These are phyloP conservation scores for Mastomys coucha DNA, from an alignment of 2,113 vertebrate genomes.

Conservation along the genomic window DNA sequence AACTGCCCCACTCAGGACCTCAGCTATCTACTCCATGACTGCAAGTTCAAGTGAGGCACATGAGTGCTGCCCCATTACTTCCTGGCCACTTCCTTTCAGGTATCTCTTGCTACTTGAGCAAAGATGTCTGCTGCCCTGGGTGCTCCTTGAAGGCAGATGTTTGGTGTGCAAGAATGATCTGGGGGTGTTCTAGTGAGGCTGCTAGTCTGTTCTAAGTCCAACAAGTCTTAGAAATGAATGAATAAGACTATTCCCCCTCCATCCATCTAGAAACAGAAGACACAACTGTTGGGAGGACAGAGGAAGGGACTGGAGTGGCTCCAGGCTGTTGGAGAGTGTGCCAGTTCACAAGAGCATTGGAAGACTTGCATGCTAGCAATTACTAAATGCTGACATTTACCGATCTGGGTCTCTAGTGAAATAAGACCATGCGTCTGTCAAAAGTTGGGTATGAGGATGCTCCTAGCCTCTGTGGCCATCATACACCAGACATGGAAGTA, in stretches of 20 bases:
- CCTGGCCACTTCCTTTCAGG: neutral
- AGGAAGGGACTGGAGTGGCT: neutral
- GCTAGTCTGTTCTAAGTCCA: neutral
- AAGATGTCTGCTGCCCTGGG: neutral
- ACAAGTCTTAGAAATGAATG: neutral
- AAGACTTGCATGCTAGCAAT: no score
- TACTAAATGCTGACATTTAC: neutral
- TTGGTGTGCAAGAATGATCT: neutral
- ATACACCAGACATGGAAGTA: fast-evolving
- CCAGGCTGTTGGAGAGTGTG: fast-evolving
- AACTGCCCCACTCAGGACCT: neutral
- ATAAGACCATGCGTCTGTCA: fast-evolving
- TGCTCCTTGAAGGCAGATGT: neutral
- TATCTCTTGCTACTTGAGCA: fast-evolving
- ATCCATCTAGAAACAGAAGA: neutral
- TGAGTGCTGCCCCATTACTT: neutral
- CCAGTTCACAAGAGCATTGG: fast-evolving
- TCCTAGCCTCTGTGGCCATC: neutral
- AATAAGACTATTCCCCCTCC: fast-evolving
- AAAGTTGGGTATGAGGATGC: neutral
- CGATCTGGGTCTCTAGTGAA: neutral
- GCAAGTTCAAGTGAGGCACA: neutral
- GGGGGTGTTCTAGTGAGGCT: neutral
- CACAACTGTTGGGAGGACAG: fast-evolving
- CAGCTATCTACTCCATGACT: fast-evolving